Conservation (phyloP, 2,888 invertebrate genomes). For the Chloroclysta siterata region DNA sequence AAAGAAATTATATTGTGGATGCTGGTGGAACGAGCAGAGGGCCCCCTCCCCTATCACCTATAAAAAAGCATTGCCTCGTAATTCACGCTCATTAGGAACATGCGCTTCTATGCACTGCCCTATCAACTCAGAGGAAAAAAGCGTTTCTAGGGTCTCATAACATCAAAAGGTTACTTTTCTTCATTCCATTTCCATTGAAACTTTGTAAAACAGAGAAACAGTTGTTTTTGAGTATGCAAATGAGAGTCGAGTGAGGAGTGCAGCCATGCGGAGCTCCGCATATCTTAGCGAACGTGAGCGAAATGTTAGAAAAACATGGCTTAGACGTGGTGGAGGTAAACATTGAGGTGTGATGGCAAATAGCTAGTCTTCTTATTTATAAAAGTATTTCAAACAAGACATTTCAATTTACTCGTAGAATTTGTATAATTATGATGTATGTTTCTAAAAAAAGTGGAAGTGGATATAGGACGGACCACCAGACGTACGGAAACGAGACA, state of each 20-base stretch:
- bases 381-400: background rate
- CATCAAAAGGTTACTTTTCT: background rate
- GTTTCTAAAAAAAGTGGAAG: too few relatives aligned
- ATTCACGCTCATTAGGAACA: too few relatives aligned
- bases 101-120: too few relatives aligned
- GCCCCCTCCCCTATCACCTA: too few relatives aligned
- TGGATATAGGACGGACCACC: too few relatives aligned
- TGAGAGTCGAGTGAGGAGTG: slow-evolving; percentile 18
- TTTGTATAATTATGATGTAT: too few relatives aligned
- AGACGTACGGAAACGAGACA: too few relatives aligned
- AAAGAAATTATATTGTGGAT: too few relatives aligned
- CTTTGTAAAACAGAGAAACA: slow-evolving; percentile 24
- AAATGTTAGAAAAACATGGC: slow-evolving; percentile 16
- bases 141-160: background rate
- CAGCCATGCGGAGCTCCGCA: slow-evolving; percentile 19
- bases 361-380: background rate
- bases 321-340: slow-evolving; percentile 1
- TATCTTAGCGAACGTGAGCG: slow-evolving; percentile 7
- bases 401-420: background rate
- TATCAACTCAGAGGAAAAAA: too few relatives aligned
- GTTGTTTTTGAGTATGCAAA: slow-evolving; percentile 43
- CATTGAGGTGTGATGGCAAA: slow-evolving; percentile 3
- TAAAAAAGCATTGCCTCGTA: too few relatives aligned
- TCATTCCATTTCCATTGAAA: slow-evolving; percentile 19
- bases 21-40: too few relatives aligned